A percentile compares a stretch with the other conserved stretches of the same genome.
These are phyloP conservation scores for Plutella xylostella DNA, from an alignment of 2,888 invertebrate species.

Conservation along the genomic window DNA sequence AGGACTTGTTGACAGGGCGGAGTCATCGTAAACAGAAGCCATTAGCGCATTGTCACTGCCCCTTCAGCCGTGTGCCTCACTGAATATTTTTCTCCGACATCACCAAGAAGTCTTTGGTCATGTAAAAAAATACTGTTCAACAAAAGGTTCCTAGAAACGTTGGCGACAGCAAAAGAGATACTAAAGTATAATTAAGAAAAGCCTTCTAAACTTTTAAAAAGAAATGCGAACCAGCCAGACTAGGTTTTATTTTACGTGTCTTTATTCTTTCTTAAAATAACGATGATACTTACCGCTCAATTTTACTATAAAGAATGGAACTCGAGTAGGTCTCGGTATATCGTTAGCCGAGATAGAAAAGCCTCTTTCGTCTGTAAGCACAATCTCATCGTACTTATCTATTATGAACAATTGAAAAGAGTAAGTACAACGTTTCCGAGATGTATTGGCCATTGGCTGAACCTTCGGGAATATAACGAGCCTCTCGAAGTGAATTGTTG, in stretches of 20 bases:
- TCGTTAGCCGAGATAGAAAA: neutral
- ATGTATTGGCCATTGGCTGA: neutral
- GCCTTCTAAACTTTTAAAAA: no score
- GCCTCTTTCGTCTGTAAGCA: neutral
- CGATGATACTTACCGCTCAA: no score
- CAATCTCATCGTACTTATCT: neutral
- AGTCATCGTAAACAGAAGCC: conserved; percentile 63
- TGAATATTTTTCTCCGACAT: conserved; percentile 18
- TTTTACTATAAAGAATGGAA: no score
- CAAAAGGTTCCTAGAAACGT: no score
- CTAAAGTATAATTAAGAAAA: no score
- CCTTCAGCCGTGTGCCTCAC: conserved; percentile 40
- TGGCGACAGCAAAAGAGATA: no score
- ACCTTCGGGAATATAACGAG: conserved; percentile 5
- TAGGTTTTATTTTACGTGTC: no score
- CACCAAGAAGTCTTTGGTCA: neutral
- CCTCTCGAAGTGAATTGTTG: neutral
- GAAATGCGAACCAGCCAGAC: no score
- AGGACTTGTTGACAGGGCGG: conserved; percentile 56
- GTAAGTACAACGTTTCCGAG: neutral
- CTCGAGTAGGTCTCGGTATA: neutral
- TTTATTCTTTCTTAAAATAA: no score
- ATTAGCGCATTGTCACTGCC: conserved; percentile 61
- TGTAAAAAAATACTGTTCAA: no score
- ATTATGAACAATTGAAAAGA: conserved; percentile 4